Evolutionary conservation across 1,140 invertebrate species (phyloP), one percentile per base, ranked within the genome.

Genomic region (Trichoplusia ni): DNA sequence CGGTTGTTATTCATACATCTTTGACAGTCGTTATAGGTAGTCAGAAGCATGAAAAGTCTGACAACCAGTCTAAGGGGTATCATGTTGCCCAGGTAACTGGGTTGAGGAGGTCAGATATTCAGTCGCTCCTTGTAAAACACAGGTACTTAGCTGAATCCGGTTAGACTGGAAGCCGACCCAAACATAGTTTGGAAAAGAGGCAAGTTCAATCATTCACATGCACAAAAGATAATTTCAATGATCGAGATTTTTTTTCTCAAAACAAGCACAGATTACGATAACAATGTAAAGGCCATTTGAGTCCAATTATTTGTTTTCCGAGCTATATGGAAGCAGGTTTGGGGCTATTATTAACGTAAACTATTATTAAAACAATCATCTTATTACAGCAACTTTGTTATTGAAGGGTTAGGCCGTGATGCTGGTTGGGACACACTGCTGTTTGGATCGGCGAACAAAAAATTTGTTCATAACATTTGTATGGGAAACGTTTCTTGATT

Each of bases 321-420:
- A 58, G 14, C 37, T 29, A 58, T 58, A 58, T 58, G 51, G 51
- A 38, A 54, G 38, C 54, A 16, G 14, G 25, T 27, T 37, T 25
- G 2, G 14, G 13, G 37, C 25, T 58, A 58, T 58, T 58, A 44
- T 11, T 31, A 44, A 4, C 13, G 31, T 42, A 18, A 58, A 31
- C 38, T 44, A 44, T 69, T 69, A 35, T 60, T 56, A 13, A 58
- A 67, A 62, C 58, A 64, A 75, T 71, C 69, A 69, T 64, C 56
- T 71, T 71, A 64, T 75, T 75, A 75, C 23, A 14, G 29, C 31
- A 51, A 68, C 27, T 5, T 14, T 59, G 29, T 38, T 65, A 54
- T 31, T 65, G 40, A 61, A 60, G 53, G 42, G 33, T 53, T 58
- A 40, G 42, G n/a, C 3, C 23, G 37, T 58, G 38, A 31, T 19